Base-by-base conservation (phyloP, 2,113 vertebrate species). In the Ceuthmochares aereus region DNA sequence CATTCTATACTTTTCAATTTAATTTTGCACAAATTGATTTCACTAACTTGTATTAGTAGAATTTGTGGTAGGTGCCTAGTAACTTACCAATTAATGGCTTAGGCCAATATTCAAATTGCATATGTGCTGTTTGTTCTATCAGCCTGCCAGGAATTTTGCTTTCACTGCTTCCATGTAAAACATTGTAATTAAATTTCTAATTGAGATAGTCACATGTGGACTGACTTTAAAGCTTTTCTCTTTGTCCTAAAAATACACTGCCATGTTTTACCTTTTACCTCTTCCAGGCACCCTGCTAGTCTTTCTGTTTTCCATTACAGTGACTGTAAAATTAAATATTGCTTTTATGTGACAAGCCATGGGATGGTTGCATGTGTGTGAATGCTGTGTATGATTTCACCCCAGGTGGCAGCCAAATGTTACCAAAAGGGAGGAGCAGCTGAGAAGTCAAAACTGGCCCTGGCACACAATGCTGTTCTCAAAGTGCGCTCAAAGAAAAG, bases 341-440 rank as follows among this genome's bases (percentile, higher is more conserved):
- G 45, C 54, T 81, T 84, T 87, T 75, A 17, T 70, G 64, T 89
- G 52, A 6, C 68, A 45, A 94, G 30, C 43, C 60, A 8, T 13
- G 52, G 43, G 43, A 34, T 74, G 75, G 55, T 64, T 76, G 81
- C 76, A 68, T 30, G 12, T 67, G 25, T 83, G 49, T 95, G 80
- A 95, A 68, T 29, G 25, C 54, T 91, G 47, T 95, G 45, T 89
- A 4, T 95, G 54, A 52, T 96, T 90, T 90, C 69, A 40, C 97
- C 94, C 67, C 93, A 98, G 98, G 98, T 98, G 87, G 98, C 98
- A 69, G 98, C 98, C 75, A 98, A 98, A 45, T 98, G 98, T 96
- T 98, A 98, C 93, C 98, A 98, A 66, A 98, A 98, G 84, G 98
- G 98, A 90, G 98, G 98, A 63, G 98, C 98, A 21, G 49, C 83